Conservation (phyloP, 1,140 invertebrate genomes). For the Whitmania pigra region DNA sequence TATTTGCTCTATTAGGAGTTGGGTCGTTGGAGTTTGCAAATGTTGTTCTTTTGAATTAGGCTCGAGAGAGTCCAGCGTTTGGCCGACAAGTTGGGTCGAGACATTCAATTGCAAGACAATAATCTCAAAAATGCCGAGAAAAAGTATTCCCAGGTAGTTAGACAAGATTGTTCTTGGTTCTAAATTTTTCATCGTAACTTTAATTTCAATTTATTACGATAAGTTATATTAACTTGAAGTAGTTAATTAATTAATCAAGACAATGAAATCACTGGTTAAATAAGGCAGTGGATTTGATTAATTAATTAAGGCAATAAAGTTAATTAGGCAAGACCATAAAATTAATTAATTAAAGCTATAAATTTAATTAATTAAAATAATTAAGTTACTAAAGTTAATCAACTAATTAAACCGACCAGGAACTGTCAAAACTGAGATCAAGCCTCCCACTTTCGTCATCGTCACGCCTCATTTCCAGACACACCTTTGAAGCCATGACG, state of each 20-base stretch:
- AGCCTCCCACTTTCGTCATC: background rate
- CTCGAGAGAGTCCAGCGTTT: conserved; percentile 79
- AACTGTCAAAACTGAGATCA: background rate
- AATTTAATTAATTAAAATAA: no score
- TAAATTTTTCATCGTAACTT: no score
- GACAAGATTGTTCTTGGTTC: no score
- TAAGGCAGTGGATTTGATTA: no score
- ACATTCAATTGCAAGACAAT: conserved; percentile 76
- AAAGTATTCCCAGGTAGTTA: conserved; percentile 58
- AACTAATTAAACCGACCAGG: background rate
- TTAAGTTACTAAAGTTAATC: no score
- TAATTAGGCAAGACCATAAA: no score
- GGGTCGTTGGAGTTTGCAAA: no score
- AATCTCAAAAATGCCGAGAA: conserved; percentile 73
- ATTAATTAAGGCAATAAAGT: no score
- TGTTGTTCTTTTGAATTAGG: conserved; percentile 34
- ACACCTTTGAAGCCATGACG: background rate
- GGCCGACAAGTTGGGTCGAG: conserved; percentile 81
- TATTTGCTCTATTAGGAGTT: no score
- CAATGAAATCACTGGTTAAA: no score
- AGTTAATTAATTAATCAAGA: background rate
- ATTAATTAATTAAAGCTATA: no score
- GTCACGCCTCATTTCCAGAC: background rate
- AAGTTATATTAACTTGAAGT: no score
- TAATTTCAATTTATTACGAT: background rate